These are phyloP conservation scores for Scomber scombrus DNA, from an alignment of 2,113 vertebrate genomes.

Conservation along the genomic window DNA sequence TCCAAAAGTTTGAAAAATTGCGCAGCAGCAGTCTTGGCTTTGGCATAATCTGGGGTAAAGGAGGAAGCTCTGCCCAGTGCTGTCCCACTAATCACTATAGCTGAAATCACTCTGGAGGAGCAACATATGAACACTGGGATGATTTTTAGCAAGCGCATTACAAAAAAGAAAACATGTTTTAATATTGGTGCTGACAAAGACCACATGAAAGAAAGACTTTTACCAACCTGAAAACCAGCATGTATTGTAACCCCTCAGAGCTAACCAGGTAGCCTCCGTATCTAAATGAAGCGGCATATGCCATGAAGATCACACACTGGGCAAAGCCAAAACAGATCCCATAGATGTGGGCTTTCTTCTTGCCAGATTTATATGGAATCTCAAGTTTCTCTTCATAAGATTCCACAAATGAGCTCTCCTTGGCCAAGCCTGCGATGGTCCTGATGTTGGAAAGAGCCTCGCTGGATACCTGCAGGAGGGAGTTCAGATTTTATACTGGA, in stretches of 20 bases:
- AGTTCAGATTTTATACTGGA: neutral
- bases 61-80: conserved; percentile 83
- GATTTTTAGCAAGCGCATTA: neutral
- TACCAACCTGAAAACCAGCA: conserved; percentile 85
- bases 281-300: conserved; percentile 85
- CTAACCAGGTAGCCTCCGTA: conserved; percentile 85
- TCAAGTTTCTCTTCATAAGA: conserved; percentile 79
- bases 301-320: conserved; percentile 84
- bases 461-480: conserved; percentile 80
- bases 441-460: conserved; percentile 86
- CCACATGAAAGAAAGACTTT: neutral
- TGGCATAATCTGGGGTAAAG: conserved; percentile 86
- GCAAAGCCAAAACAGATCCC: conserved; percentile 84
- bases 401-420: conserved; percentile 82
- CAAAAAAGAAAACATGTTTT: neutral
- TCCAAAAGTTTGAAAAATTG: conserved; percentile 84
- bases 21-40: conserved; percentile 85
- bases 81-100: conserved; percentile 82
- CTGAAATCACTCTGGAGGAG: conserved; percentile 81
- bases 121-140: conserved; percentile 9
- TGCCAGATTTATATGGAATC: conserved; percentile 77
- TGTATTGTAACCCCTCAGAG: conserved; percentile 78
- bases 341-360: conserved; percentile 81
- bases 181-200: neutral
- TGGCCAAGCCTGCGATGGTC: conserved; percentile 85